Evolutionary conservation across 1,140 invertebrate genomes (phyloP).

Genomic region (Lerema accius): DNA sequence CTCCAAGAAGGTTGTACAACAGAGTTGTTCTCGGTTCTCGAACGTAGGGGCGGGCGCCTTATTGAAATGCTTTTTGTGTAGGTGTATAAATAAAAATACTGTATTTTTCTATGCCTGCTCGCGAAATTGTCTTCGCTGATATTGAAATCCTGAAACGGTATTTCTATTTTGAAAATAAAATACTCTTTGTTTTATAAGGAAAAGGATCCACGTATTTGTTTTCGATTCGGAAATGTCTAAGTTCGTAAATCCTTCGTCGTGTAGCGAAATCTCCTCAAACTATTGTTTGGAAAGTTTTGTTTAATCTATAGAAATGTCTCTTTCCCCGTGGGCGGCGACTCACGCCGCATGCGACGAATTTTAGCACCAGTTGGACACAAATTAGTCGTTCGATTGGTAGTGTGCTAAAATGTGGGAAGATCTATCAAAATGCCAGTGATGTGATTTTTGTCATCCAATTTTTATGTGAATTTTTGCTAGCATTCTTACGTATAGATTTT

Average conservation of each 20-base stretch:
- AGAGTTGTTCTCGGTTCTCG: background rate
- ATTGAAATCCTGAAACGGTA: background rate
- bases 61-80: background rate
- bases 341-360: slow-evolving; percentile 48
- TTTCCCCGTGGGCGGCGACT: background rate
- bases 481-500: background rate
- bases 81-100: background rate
- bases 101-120: background rate
- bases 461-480: background rate
- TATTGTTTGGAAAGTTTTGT: slow-evolving; percentile 4
- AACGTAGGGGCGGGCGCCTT: background rate
- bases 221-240: background rate
- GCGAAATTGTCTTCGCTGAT: background rate
- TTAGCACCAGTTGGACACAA: slow-evolving; percentile 55
- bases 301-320: slow-evolving; percentile 13
- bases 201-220: background rate
- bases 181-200: background rate
- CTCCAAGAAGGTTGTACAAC: background rate
- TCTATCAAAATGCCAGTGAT: slow-evolving; percentile 11
- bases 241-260: background rate
- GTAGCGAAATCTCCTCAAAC: too few relatives aligned
- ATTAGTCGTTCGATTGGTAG: slow-evolving; percentile 34
- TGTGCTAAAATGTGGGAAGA: slow-evolving; percentile 34
- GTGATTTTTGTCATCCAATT: background rate
- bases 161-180: background rate